phyloP scores from a whole-genome alignment of 2,113 vertebrate species.

The Psophia crepitans region DNA sequence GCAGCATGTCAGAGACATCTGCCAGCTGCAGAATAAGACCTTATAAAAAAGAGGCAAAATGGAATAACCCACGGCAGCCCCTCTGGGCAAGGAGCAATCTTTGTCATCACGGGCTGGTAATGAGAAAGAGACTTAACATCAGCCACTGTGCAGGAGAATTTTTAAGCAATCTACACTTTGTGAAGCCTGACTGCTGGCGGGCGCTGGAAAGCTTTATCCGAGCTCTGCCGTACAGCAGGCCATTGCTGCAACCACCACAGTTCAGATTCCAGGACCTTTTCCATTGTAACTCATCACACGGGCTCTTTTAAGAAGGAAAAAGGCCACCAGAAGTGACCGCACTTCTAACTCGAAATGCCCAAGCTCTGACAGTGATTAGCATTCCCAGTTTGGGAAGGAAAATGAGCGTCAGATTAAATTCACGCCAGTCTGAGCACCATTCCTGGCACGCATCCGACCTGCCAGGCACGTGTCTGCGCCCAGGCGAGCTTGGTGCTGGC shows the following conservation, averaged over 20 bases:
- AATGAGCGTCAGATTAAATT: background rate
- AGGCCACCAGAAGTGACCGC: background rate
- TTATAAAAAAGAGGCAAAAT: no score
- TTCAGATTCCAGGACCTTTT: background rate
- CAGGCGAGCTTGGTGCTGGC: background rate
- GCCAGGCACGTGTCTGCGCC: accelerated
- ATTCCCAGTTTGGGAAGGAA: background rate
- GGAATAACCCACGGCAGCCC: background rate
- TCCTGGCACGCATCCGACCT: accelerated
- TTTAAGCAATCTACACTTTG: background rate
- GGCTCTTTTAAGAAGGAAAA: background rate
- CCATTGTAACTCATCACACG: accelerated
- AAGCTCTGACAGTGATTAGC: background rate
- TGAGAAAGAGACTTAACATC: background rate
- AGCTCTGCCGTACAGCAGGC: background rate
- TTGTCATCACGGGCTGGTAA: background rate
- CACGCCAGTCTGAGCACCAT: accelerated
- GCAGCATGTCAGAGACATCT: background rate
- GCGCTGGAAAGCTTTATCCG: background rate
- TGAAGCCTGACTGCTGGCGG: background rate
- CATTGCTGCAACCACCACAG: background rate
- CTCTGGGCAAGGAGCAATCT: background rate
- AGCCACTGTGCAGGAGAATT: background rate
- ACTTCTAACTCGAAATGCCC: background rate
- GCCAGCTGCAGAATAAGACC: background rate